Evolutionary conservation across 2,113 vertebrate genomes (phyloP), one percentile per base, ranked within the genome.

Genomic region (Ranitomeya variabilis): DNA sequence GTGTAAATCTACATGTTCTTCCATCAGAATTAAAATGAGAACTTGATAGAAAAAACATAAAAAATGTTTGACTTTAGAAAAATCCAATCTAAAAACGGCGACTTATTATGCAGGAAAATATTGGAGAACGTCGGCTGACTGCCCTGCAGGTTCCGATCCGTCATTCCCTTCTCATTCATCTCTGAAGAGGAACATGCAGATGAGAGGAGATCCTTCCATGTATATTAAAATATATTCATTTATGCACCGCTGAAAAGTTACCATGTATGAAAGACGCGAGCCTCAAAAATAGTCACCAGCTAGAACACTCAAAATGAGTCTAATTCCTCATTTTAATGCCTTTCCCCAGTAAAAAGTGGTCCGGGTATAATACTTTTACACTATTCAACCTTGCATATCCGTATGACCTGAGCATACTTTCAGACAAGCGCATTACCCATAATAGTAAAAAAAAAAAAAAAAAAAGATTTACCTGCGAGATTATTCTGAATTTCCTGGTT

Each of bases 401-500:
- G 12, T 13, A 57, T 9, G 1, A 57, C 9, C 12, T 2, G 55
- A 7, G 8, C 6, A 57, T 7, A 57, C 37, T 45, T 64, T 5
- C 0, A 21, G 1, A 21, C 10, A 64, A 6, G 6, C 21, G 21
- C 7, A 76, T 76, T 51, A 76, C 31, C 73, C 51, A n/a, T n/a
- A n/a, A 21, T 10, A 66, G 19, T 66, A n/a, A 66, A n/a, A 3
- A 31, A 26, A 69, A 7, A 66, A 9, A n/a, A n/a, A 66, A n/a
- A 3, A 31, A 26, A 69, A 7, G 6, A 0, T 45, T 51, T 52
- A 88, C 80, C 87, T 67, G 51, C 67, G 11, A 15, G 7, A 9
- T 84, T 51, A 16, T 96, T 94, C 0, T 93, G 92, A 88, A 93
- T 94, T 90, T 95, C 92, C 62, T 90, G 37, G 73, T 92, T 79